Evolutionary conservation across 2,888 invertebrate genomes (phyloP).

Genomic region (Apotomis turbidana): DNA sequence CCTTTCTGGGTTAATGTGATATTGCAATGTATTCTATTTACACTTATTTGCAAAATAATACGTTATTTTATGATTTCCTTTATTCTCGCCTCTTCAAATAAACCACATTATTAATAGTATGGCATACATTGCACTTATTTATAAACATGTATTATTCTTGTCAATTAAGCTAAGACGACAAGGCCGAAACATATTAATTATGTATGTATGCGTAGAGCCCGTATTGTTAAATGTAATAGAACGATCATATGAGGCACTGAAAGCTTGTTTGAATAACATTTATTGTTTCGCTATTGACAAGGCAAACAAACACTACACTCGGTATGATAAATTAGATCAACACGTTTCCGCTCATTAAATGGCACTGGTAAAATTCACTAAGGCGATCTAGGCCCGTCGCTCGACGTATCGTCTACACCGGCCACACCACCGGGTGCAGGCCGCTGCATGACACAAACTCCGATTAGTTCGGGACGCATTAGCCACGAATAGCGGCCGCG

Average conservation of each 20-base stretch:
- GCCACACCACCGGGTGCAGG: slow-evolving; percentile 51
- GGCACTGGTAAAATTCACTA: slow-evolving; percentile 28
- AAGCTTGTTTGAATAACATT: slow-evolving; percentile 55
- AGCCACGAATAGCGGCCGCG: slow-evolving; percentile 48
- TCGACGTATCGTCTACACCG: slow-evolving; percentile 31
- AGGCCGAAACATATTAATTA: slow-evolving; percentile 48
- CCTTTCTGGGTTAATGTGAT: slow-evolving; percentile 54
- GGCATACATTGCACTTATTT: slow-evolving; percentile 11
- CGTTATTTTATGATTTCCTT: slow-evolving; percentile 1
- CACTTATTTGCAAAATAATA: slow-evolving; percentile 8
- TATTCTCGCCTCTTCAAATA: slow-evolving; percentile 6
- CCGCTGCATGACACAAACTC: slow-evolving; percentile 41
- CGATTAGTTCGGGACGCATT: slow-evolving; percentile 10
- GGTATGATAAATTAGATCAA: slow-evolving; percentile 48
- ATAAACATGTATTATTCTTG: slow-evolving; percentile 40
- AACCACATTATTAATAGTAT: neutral
- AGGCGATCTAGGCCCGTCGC: slow-evolving; percentile 25
- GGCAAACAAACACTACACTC: slow-evolving; percentile 34
- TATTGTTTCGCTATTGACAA: slow-evolving; percentile 53
- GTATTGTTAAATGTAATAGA: slow-evolving; percentile 49
- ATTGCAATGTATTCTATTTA: slow-evolving; percentile 36
- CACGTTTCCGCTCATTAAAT: slow-evolving; percentile 59
- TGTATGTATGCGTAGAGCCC: slow-evolving; percentile 49
- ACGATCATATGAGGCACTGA: slow-evolving; percentile 55
- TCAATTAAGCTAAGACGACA: slow-evolving; percentile 44